Percentiles rank a stretch among this genome's conserved stretches.
phyloP scores from a whole-genome alignment of 2,113 vertebrate species.

The Cyanocitta stelleri region DNA sequence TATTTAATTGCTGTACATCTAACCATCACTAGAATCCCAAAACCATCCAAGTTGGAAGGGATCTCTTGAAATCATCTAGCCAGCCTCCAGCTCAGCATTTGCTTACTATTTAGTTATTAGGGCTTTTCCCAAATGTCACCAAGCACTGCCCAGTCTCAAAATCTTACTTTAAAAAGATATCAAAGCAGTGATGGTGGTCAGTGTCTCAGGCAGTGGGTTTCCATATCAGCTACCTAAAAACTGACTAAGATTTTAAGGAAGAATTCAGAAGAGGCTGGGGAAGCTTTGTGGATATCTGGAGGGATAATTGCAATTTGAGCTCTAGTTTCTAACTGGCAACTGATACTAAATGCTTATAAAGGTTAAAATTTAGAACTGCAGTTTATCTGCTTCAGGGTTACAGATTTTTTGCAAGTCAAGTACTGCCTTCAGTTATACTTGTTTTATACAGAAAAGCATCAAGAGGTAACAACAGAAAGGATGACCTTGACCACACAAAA shows the following conservation, averaged over 20 bases:
- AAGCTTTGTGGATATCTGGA: not conserved
- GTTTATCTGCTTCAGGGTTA: not conserved
- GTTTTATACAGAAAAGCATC: not conserved
- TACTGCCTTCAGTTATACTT: not conserved
- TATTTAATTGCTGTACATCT: not conserved
- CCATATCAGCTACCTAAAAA: not conserved
- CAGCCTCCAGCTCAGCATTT: not conserved
- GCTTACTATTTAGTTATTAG: not conserved
- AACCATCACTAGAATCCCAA: not conserved
- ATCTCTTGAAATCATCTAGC: not conserved
- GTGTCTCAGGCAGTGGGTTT: not conserved
- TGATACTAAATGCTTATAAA: not conserved
- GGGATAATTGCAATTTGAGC: not conserved
- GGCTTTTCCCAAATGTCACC: not conserved
- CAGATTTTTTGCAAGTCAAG: not conserved
- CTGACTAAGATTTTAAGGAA: not conserved
- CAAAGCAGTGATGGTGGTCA: not conserved
- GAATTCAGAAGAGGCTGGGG: not conserved
- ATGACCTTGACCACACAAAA: not conserved
- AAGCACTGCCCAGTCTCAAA: not conserved
- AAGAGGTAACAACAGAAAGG: not conserved
- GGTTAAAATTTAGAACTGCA: not conserved
- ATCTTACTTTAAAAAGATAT: not conserved
- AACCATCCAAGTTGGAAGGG: not conserved
- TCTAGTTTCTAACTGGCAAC: not conserved